Evolutionary conservation across 2,113 vertebrate genomes (phyloP), one percentile per base, ranked within the genome.

Genomic region (Circaetus cinerascens): DNA sequence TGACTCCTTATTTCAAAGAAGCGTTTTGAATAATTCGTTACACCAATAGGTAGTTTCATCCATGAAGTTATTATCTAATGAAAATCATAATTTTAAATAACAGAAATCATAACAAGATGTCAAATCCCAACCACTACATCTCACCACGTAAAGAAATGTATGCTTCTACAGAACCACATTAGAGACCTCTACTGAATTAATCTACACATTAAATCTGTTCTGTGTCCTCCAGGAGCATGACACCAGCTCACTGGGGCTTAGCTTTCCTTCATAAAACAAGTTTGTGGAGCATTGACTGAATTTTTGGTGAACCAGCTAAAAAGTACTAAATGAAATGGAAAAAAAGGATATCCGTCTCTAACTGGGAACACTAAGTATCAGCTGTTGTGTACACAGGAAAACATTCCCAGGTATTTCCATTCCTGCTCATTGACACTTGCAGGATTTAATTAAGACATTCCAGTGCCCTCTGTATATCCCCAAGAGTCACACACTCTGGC

Each of bases 381-480:
- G 84, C 80, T 86, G 80, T 40, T 75, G 26, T 34, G 66, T 3
- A 1, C 66, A 78, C 36, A 64, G 84, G 53, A 90, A 89, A 78
- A 89, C 40, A 82, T 69, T 68, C 48, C 41, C 76, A 94, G 76
- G 50, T 62, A 92, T 76, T 95, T 97, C 91, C 86, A 89, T 82
- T 96, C 79, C 63, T 93, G 80, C 19, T 92, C 67, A 79, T 15
- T 81, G 94, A 92, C 94, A 95, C 59, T 95, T 94, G 55, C 83
- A 67, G 57, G 38, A n/a, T 53, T 88, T 93, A 92, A 94, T 51
- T 72, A 96, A 85, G 79, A 79, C 66, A 64, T 88, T 80, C 53
- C 53, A 86, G 75, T 67, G 77, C 66, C 89, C 74, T 91, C 95
- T 89, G 78, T 66, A 62, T 85, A 63, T 81, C 40, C 67, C n/a